Conservation (phyloP, 2,888 invertebrate genomes). For the Callyntrura sp. region DNA sequence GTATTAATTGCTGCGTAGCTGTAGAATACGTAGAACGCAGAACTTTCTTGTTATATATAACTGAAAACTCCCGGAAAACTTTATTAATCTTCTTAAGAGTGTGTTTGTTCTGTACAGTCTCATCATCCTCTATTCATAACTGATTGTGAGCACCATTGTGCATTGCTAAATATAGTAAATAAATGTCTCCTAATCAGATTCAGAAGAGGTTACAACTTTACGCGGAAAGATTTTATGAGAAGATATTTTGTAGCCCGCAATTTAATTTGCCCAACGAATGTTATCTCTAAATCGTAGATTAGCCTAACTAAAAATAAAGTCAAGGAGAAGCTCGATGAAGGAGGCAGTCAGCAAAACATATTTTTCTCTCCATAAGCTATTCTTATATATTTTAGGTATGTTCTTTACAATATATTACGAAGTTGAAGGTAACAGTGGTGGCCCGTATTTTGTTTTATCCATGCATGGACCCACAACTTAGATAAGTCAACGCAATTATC, state of each 20-base stretch:
- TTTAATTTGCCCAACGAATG: not conserved
- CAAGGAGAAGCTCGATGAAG: too few relatives aligned
- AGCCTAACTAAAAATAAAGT: too few relatives aligned
- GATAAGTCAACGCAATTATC: too few relatives aligned
- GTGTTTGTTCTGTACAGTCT: not conserved
- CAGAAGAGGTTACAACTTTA: not conserved
- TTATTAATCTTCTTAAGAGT: slow-evolving; percentile 53
- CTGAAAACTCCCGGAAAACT: not conserved
- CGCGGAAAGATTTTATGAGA: not conserved
- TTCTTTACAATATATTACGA: too few relatives aligned
- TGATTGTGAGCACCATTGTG: not conserved
- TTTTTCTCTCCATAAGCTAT: too few relatives aligned
- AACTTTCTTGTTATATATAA: not conserved
- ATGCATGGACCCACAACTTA: too few relatives aligned
- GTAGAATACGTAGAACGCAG: not conserved
- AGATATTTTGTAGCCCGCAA: slow-evolving; percentile 27
- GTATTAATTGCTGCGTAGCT: not conserved
- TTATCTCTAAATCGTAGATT: not conserved
- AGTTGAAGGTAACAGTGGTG: too few relatives aligned
- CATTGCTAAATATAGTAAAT: not conserved
- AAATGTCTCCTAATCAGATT: not conserved
- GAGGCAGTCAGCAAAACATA: too few relatives aligned
- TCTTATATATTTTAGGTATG: too few relatives aligned
- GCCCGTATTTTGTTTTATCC: too few relatives aligned
- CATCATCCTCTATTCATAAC: slow-evolving; percentile 13